A percentile compares a stretch with the other conserved stretches of the same genome.
Evolutionary conservation across 1,140 invertebrate species (phyloP).

Genomic region (Drosophila saltans): DNA sequence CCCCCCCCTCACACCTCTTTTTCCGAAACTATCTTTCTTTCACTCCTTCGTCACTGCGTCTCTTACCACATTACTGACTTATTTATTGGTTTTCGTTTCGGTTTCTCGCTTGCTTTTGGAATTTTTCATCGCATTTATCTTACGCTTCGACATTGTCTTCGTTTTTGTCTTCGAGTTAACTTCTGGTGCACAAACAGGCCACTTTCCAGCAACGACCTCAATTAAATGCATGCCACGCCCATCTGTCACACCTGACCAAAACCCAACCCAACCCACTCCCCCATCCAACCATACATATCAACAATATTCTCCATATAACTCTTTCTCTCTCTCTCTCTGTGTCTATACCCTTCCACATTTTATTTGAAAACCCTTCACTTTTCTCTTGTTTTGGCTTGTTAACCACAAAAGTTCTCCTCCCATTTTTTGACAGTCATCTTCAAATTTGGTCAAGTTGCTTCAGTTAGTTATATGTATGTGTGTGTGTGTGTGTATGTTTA

Average conservation of each 20-base stretch:
- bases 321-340: neutral
- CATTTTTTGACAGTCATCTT: constrained; percentile 17
- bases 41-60: neutral
- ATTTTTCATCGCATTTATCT: constrained; percentile 31
- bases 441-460: neutral
- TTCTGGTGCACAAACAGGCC: constrained; percentile 40
- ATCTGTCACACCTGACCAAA: constrained; percentile 29
- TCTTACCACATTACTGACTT: constrained; percentile 25
- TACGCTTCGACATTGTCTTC: constrained; percentile 1
- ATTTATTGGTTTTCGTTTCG: constrained; percentile 60
- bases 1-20: neutral
- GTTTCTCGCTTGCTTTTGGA: constrained; percentile 33
- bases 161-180: constrained; percentile 7
- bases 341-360: too few relatives aligned
- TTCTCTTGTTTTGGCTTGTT: constrained; percentile 27
- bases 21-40: neutral
- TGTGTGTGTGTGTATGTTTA: too few relatives aligned
- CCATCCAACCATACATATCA: too few relatives aligned
- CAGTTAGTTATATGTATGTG: neutral
- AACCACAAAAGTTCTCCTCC: constrained; percentile 42
- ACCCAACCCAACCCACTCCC: neutral
- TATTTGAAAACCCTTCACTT: constrained; percentile 3
- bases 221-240: constrained; percentile 52
- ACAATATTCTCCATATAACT: constrained; percentile 1
- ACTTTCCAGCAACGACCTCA: constrained; percentile 49